phyloP scores from a whole-genome alignment of 2,113 vertebrate species.

The Fulica atra region DNA sequence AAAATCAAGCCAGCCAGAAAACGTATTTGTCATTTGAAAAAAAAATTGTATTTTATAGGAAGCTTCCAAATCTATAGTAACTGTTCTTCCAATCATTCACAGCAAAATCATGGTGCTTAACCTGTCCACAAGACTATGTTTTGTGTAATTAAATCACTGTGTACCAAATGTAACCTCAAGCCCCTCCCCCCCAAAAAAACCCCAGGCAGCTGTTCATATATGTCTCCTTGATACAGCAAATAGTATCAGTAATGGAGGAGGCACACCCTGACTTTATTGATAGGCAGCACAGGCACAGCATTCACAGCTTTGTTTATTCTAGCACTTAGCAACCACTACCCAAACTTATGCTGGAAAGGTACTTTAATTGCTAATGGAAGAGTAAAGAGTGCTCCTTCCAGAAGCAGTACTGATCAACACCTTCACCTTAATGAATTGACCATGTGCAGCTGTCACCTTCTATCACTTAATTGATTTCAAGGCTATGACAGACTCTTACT shows the following conservation, averaged over 20 bases:
- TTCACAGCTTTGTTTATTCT: not conserved
- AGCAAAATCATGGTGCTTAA: not conserved
- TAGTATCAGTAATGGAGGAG: not conserved
- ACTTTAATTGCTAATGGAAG: not conserved
- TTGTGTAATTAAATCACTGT: not conserved
- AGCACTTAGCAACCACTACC: not conserved
- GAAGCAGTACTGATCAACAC: not conserved
- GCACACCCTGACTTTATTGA: not conserved
- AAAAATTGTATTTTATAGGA: not conserved
- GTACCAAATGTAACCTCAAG: not conserved
- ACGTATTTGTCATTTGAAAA: not conserved
- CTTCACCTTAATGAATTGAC: not conserved
- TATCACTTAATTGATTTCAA: not conserved
- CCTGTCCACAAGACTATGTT: not conserved
- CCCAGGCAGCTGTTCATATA: not conserved
- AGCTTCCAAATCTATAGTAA: not conserved
- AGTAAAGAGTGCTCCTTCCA: not conserved
- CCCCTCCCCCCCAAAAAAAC: not conserved
- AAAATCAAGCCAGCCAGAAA: not conserved
- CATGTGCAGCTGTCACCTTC: not conserved
- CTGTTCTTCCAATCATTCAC: not conserved
- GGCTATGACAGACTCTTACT: not conserved
- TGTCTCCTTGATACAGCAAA: not conserved
- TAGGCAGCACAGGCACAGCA: not conserved
- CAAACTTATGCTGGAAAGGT: not conserved